These are phyloP conservation scores for Palloptera scutellata DNA, from an alignment of 2,888 invertebrate species.

Conservation along the genomic window DNA sequence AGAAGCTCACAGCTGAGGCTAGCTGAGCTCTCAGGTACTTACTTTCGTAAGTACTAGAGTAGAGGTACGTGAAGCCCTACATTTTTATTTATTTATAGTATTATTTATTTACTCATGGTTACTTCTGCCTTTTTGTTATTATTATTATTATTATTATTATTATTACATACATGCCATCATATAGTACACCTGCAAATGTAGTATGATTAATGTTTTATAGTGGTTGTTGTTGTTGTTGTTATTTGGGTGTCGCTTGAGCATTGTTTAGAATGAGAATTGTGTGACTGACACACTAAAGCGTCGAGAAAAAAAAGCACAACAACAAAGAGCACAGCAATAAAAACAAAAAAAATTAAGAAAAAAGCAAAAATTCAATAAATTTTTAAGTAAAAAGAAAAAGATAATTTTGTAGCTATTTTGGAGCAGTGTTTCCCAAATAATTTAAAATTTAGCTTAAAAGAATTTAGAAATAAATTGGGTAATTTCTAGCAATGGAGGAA, in stretches of 20 bases:
- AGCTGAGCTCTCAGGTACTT: background rate
- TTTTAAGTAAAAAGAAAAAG: background rate
- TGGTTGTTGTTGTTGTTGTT: constrained; percentile 9
- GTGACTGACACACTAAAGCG: constrained; percentile 20
- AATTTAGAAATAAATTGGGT: too few relatives aligned
- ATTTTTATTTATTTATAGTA: constrained; percentile 32
- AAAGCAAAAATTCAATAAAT: constrained; percentile 14
- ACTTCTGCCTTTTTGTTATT: constrained; percentile 20
- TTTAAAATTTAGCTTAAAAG: too few relatives aligned
- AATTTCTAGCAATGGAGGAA: too few relatives aligned
- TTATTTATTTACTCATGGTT: constrained; percentile 27
- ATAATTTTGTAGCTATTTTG: background rate
- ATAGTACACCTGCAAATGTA: constrained; percentile 13
- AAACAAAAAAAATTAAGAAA: background rate
- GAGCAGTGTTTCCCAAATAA: background rate
- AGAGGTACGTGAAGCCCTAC: constrained; percentile 33
- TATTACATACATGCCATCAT: constrained; percentile 9
- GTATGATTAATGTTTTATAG: constrained; percentile 14
- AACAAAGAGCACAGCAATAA: too few relatives aligned
- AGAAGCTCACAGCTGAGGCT: background rate
- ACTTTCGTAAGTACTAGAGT: background rate
- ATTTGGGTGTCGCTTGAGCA: constrained; percentile 18
- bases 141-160: constrained; percentile 7
- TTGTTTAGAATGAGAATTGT: constrained; percentile 29
- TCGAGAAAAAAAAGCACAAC: background rate